A percentile compares a stretch with the other conserved stretches of the same genome.
Conservation (phyloP, 2,888 invertebrate species). For the Ceratothoa steindachneri region DNA sequence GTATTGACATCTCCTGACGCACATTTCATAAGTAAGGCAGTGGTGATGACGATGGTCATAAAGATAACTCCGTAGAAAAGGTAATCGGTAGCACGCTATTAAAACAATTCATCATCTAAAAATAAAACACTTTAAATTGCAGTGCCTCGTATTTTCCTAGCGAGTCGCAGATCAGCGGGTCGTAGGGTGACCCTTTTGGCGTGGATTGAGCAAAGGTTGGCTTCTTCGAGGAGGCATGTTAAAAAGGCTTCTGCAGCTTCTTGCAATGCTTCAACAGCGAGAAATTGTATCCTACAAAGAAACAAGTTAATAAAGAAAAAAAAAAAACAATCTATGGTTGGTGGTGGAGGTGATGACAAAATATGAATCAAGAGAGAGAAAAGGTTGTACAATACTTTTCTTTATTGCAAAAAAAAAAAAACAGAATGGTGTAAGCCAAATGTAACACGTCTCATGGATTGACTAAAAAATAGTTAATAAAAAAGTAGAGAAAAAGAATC, state of each 20-base stretch:
- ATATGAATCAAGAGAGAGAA: not conserved
- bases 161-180: constrained; percentile 34
- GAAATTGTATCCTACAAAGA: constrained; percentile 25
- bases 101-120: not conserved
- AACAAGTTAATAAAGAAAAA: no score
- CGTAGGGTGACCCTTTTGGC: constrained; percentile 33
- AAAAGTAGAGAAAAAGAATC: no score
- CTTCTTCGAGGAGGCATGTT: constrained; percentile 24
- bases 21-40: no score
- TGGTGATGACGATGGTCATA: no score
- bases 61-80: not conserved
- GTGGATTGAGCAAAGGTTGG: constrained; percentile 36
- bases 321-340: not conserved
- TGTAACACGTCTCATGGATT: no score
- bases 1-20: no score
- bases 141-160: constrained; percentile 30
- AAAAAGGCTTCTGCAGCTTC: constrained; percentile 37
- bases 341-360: not conserved
- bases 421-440: no score
- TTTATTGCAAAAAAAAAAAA: no score
- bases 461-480: no score
- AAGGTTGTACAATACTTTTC: no score
- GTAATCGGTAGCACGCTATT: not conserved
- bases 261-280: constrained; percentile 43
- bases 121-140: not conserved